phyloP scores from a whole-genome alignment of 2,888 invertebrate species.

The Desoria tigrina region DNA sequence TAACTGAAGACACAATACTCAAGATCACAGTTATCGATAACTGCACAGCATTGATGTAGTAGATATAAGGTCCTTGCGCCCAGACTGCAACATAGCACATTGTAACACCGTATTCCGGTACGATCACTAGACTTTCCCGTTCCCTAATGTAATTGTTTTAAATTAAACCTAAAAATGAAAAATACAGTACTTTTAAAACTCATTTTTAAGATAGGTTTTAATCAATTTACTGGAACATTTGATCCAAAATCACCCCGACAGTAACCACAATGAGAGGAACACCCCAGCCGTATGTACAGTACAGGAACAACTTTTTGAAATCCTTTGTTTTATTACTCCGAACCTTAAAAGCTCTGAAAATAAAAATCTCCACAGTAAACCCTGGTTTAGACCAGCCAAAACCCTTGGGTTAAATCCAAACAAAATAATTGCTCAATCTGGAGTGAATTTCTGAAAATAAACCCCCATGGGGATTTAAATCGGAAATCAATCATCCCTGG shows the following conservation, averaged over 20 bases:
- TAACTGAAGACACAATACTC: neutral
- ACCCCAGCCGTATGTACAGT: neutral
- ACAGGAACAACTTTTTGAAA: slow-evolving; percentile 1
- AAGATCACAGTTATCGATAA: neutral
- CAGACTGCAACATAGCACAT: slow-evolving; percentile 4
- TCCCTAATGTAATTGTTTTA: neutral
- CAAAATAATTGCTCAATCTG: too few relatives aligned
- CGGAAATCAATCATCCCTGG: neutral
- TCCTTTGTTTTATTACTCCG: neutral
- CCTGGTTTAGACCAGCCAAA: too few relatives aligned
- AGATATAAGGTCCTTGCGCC: slow-evolving; percentile 12
- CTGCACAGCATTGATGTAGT: neutral
- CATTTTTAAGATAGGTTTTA: neutral
- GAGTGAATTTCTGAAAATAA: too few relatives aligned
- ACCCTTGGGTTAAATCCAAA: too few relatives aligned
- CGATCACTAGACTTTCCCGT: slow-evolving; percentile 4
- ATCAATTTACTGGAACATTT: slow-evolving; percentile 1
- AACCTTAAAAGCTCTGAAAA: neutral
- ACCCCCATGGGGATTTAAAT: too few relatives aligned
- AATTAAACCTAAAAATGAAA: neutral
- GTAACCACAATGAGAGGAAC: slow-evolving; percentile 7
- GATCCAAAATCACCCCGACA: neutral
- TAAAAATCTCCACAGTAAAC: too few relatives aligned
- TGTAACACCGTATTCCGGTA: slow-evolving; percentile 1
- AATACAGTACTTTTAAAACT: neutral